Percentiles rank a stretch among this genome's conserved stretches.
phyloP scores from a whole-genome alignment of 2,113 vertebrate genomes.

The Dolichotis patagonum region DNA sequence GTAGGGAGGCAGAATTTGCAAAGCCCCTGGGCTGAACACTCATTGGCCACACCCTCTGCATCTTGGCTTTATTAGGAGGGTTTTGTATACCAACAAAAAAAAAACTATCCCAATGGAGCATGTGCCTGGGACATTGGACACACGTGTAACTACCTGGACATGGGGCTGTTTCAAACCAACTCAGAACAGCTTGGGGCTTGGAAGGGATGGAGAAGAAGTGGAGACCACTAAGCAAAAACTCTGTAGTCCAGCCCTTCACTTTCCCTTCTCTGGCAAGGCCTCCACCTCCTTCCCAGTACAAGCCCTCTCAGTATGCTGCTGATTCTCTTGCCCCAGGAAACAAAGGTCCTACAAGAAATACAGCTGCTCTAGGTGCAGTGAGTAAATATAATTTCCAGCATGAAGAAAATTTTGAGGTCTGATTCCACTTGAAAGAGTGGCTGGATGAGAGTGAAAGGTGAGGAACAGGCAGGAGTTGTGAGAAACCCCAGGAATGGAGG shows the following conservation, averaged over 20 bases:
- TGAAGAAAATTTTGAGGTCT: slow-evolving; percentile 89
- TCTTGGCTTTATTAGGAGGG: not conserved
- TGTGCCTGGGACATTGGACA: too few relatives aligned
- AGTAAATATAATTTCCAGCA: slow-evolving; percentile 93
- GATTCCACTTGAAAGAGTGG: slow-evolving; percentile 90
- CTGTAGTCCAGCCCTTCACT: not conserved
- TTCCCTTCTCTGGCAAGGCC: too few relatives aligned
- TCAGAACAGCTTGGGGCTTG: too few relatives aligned
- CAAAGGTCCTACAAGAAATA: slow-evolving; percentile 81
- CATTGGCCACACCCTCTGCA: not conserved
- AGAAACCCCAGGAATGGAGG: too few relatives aligned
- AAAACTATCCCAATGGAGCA: not conserved
- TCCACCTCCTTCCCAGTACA: not conserved
- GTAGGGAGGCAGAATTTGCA: not conserved
- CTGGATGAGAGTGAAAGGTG: slow-evolving; percentile 93
- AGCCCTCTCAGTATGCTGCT: rapidly evolving
- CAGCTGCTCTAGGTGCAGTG: slow-evolving; percentile 93
- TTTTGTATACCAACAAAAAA: not conserved
- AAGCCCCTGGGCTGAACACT: not conserved
- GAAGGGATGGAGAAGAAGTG: too few relatives aligned
- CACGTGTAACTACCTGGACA: not conserved
- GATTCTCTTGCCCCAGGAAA: slow-evolving; percentile 85
- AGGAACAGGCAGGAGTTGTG: not conserved
- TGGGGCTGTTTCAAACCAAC: not conserved
- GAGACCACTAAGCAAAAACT: not conserved